Evolutionary conservation across 1,140 invertebrate species (phyloP), one percentile per base, ranked within the genome.

Genomic region (Pseudobourletiella spinata): DNA sequence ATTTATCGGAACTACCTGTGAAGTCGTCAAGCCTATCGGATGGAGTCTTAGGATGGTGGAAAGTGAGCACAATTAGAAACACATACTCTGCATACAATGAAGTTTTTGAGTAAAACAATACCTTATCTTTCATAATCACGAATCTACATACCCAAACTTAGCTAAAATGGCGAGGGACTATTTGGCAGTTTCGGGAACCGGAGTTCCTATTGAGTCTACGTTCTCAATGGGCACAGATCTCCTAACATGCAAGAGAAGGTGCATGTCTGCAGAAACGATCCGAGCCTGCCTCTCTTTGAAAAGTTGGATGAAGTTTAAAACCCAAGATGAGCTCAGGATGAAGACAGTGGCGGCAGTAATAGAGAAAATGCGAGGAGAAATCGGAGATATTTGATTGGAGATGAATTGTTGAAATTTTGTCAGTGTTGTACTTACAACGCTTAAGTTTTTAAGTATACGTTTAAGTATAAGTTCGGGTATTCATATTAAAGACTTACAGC

Each of bases 191-290:
- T 4, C 54, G 4, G 54, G 8, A 30, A 35, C 54, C 39, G 54
- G 54, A n/a, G 54, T 57, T 16, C 54, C 54, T 24, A 32, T 57
- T 20, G 54, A 57, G 22, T 32, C 28, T 32, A 18, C 39, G 3
- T 57, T 57, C 39, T 57, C 54, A 8, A n/a, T n/a, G 3, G 30
- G 8, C 4, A 35, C 29, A 15, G 54, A 57, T 39, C 3, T 57
- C 3, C 35, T 57, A 15, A n/a, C 32, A 11, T n/a, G n/a, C 32
- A 39, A 39, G 32, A 8, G 32, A n/a, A 8, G 8, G n/a, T 11
- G 32, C 32, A 39, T 39, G 32, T 8, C 32, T 39, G 32, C 8
- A 11, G 32, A 39, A 39, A 39, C 32, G 8, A 39, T 39, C n/a
- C 32, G n/a, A n/a, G 32, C 32, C n/a, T 39, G 32, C 32, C 8